phyloP scores from a whole-genome alignment of 2,888 invertebrate genomes.

The Spilosoma lubricipeda region DNA sequence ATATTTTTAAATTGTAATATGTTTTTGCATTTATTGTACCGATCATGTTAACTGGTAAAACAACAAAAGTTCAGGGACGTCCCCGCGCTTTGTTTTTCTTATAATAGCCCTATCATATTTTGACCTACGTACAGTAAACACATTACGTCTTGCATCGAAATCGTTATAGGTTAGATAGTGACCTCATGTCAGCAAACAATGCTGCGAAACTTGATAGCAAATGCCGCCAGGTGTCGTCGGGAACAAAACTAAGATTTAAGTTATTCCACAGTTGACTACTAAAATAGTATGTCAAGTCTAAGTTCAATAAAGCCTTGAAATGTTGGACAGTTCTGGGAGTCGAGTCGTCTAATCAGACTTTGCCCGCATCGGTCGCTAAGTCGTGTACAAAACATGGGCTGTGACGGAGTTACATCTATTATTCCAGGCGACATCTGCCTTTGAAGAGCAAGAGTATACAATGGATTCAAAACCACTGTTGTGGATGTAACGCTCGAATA shows the following conservation, averaged over 20 bases:
- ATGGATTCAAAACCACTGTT: constrained; percentile 45
- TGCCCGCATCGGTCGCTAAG: constrained; percentile 48
- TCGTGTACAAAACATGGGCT: constrained; percentile 44
- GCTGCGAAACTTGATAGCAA: constrained; percentile 6
- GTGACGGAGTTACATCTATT: constrained; percentile 50
- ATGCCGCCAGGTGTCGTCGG: constrained; percentile 26
- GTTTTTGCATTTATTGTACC: neutral
- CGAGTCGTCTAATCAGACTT: constrained; percentile 62
- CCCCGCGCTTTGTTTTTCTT: neutral
- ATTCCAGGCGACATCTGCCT: constrained; percentile 49
- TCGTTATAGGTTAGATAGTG: neutral
- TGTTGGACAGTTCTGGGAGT: constrained; percentile 56
- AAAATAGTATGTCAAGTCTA: constrained; percentile 46
- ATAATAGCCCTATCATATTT: neutral
- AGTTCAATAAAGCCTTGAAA: constrained; percentile 54
- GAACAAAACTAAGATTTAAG: constrained; percentile 39
- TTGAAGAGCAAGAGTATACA: constrained; percentile 49
- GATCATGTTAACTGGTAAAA: neutral
- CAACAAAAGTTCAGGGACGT: neutral
- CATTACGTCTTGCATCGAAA: neutral
- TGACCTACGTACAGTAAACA: neutral
- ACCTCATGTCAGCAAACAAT: neutral
- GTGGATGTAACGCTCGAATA: constrained; percentile 38
- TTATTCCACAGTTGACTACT: constrained; percentile 46
- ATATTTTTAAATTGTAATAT: neutral